phyloP scores from a whole-genome alignment of 1,140 invertebrate species.

The Hycleus phaleratus region DNA sequence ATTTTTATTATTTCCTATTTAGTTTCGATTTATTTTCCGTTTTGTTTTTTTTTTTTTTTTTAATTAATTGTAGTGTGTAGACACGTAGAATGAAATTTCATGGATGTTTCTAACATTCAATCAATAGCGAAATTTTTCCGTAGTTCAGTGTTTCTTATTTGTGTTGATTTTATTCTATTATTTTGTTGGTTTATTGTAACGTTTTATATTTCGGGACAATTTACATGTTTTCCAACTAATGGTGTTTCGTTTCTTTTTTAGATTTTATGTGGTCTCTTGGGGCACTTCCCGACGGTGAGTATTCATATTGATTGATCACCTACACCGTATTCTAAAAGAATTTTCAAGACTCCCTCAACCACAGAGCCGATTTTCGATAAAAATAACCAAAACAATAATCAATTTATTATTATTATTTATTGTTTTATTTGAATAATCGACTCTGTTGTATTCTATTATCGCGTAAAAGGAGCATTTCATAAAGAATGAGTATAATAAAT shows the following conservation, averaged over 20 bases:
- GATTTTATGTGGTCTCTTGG: conserved; percentile 97
- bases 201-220: conserved; percentile 13
- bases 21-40: conserved; percentile 8
- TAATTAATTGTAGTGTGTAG: conserved; percentile 27
- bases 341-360: too few relatives aligned
- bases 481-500: too few relatives aligned
- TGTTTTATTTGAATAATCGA: too few relatives aligned
- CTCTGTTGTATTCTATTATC: too few relatives aligned
- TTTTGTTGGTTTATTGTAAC: not conserved
- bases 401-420: too few relatives aligned
- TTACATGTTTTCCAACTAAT: conserved; percentile 26
- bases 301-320: conserved; percentile 1
- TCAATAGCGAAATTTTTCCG: conserved; percentile 38
- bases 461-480: too few relatives aligned
- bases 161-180: not conserved
- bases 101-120: conserved; percentile 34
- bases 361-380: too few relatives aligned
- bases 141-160: not conserved
- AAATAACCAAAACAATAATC: too few relatives aligned
- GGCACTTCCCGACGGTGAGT: conserved; percentile 93
- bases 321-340: too few relatives aligned
- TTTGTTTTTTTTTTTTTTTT: conserved; percentile 16
- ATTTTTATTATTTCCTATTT: conserved; percentile 9
- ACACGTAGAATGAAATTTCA: conserved; percentile 40
- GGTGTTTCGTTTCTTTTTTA: conserved; percentile 62